Conservation (phyloP, 37 sponge, comb jelly and placozoan genomes). For the Dysidea cf. avara region DNA sequence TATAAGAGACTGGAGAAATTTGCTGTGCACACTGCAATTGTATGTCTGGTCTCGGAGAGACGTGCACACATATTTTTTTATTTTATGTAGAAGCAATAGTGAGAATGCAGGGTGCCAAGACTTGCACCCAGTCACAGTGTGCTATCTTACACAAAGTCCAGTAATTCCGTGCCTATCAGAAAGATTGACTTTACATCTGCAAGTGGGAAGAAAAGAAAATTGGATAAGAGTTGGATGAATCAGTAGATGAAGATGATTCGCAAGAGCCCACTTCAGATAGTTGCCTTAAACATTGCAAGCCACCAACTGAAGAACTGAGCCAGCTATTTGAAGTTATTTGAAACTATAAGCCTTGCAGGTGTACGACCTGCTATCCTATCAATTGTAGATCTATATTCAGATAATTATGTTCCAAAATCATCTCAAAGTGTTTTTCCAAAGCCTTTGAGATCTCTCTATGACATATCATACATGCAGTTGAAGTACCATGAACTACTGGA, state of each 20-base stretch:
- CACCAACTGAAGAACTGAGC: not conserved
- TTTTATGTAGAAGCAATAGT: constrained; percentile 12
- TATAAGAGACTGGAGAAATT: constrained; percentile 36
- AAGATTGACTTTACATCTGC: constrained; percentile 15
- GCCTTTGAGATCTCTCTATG: too few relatives aligned
- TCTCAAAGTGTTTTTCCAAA: too few relatives aligned
- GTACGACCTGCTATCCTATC: constrained; percentile 34
- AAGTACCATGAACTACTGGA: constrained; percentile 22
- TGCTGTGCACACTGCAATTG: too few relatives aligned
- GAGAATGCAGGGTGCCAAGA: constrained; percentile 1
- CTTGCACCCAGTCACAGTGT: constrained; percentile 18
- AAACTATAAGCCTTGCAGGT: not conserved
- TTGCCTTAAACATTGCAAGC: not conserved
- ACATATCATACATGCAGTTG: too few relatives aligned
- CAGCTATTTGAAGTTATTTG: not conserved
- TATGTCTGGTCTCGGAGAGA: not conserved
- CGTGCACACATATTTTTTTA: constrained; percentile 50
- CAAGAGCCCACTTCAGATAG: too few relatives aligned
- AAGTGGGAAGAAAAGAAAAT: too few relatives aligned
- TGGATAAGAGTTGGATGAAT: constrained; percentile 2
- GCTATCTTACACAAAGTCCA: not conserved
- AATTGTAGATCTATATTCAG: not conserved
- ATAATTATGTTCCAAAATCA: too few relatives aligned
- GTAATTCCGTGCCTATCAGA: constrained; percentile 4
- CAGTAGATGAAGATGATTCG: not conserved